A percentile compares a stretch with the other conserved stretches of the same genome.
These are phyloP conservation scores for Anguilla megastoma DNA, from an alignment of 2,797 vertebrate genomes.

Conservation along the genomic window DNA sequence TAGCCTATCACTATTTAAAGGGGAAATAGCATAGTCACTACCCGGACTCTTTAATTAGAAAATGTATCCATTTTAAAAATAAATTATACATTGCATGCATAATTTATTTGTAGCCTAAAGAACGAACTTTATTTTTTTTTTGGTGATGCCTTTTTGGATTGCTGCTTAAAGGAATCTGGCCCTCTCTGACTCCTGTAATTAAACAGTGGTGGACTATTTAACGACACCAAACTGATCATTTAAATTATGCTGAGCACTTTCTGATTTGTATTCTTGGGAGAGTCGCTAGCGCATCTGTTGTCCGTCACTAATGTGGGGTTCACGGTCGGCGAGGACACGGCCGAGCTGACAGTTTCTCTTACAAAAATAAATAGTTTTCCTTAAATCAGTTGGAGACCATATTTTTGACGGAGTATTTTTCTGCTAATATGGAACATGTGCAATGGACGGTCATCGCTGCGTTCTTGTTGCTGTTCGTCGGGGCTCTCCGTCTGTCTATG, in stretches of 20 bases:
- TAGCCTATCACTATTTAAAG: neutral
- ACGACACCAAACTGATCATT: neutral
- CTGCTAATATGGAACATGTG: conserved; percentile 66
- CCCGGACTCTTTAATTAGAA: neutral
- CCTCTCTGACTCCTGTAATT: conserved; percentile 8
- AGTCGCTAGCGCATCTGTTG: conserved; percentile 39
- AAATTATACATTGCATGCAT: neutral
- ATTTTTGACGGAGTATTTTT: conserved; percentile 32
- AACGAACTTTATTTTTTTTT: conserved; percentile 24
- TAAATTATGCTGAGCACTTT: conserved; percentile 18
- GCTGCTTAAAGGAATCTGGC: neutral
- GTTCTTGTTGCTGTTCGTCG: conserved; percentile 61
- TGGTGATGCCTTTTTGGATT: conserved; percentile 25
- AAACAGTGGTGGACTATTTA: neutral
- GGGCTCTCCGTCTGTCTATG: conserved; percentile 52
- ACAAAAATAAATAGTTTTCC: conserved; percentile 37
- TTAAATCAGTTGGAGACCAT: conserved; percentile 27
- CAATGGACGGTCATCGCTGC: conserved; percentile 52
- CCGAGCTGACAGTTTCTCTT: conserved; percentile 61
- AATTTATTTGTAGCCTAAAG: conserved; percentile 5
- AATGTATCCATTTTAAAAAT: neutral
- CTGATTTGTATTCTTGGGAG: conserved; percentile 30
- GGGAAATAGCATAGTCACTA: neutral
- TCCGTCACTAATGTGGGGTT: conserved; percentile 66
- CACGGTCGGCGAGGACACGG: conserved; percentile 57